Base-by-base conservation (phyloP, 2,888 invertebrate species). In the Acronicta aceris region DNA sequence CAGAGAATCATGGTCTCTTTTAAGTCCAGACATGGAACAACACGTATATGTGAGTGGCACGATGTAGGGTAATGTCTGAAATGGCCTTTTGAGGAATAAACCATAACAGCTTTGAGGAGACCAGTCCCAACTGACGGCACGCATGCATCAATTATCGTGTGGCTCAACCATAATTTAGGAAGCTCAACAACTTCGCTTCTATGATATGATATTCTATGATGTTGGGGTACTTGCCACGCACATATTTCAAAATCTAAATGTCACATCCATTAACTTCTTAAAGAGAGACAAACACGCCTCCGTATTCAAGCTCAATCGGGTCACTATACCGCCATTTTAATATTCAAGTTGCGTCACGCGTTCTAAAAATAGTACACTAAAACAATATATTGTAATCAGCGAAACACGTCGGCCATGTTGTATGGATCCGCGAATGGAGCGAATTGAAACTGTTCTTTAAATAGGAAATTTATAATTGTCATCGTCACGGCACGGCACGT, bases 341-440 rank as follows among this genome's bases (percentile, higher is more conserved):
- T 42, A 49, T 50, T n/a, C 42, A 16, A 49, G 48, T 67, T 56
- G 59, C 59, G 62, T 71, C 71, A 74, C 36, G 10, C 15, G 42
- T 46, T 51, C 61, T 74, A 76, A 63, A 74, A 65, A 76, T 76
- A 76, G 65, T 38, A 41, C 48, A 30, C 50, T 52, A 70, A 71
- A 61, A 70, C 69, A 70, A 71, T 74, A 50, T 56, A 71, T 76
- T 74, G 65, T 74, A 68, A 71, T 70, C 67, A 58, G 65, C 57
- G 46, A 49, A 59, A 45, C 55, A 54, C 27, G 61, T 46, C 63
- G 48, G 65, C 74, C 76, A 74, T 65, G 45, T 59, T 43, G 49
- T 53, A 40, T 36, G 59, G 56, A 40, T 42, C 58, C 38, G 38
- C 38, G 38, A 38, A 38, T 6, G 38, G 49, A 56, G 57, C 63